phyloP scores from a whole-genome alignment of 2,797 vertebrate species.

The Fistularia tabacaria region DNA sequence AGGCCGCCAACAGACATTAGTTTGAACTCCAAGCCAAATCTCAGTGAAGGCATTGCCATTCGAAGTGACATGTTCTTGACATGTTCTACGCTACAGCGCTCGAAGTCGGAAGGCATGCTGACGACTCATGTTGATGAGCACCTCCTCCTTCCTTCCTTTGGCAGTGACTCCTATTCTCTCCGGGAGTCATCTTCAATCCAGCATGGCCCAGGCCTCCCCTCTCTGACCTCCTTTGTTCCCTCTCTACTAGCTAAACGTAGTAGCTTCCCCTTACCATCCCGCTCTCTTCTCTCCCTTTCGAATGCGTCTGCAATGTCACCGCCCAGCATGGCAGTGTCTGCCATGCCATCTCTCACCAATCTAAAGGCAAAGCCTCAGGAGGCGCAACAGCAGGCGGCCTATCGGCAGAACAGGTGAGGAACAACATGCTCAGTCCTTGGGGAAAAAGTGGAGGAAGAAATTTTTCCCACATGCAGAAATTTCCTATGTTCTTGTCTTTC shows the following conservation, averaged over 20 bases:
- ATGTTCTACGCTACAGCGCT: conserved; percentile 36
- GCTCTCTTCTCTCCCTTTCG: conserved; percentile 51
- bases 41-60: neutral
- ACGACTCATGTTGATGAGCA: conserved; percentile 30
- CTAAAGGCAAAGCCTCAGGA: conserved; percentile 72
- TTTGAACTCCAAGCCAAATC: conserved; percentile 9
- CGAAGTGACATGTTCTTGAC: neutral
- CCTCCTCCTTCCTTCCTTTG: conserved; percentile 44
- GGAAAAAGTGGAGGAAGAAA: conserved; percentile 41
- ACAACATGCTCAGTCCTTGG: conserved; percentile 37
- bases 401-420: conserved; percentile 87
- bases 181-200: conserved; percentile 43
- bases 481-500: conserved; percentile 35
- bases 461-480: conserved; percentile 29
- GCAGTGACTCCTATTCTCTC: conserved; percentile 48
- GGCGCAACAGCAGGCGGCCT: conserved; percentile 74
- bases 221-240: conserved; percentile 78
- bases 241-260: conserved; percentile 66
- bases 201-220: conserved; percentile 31
- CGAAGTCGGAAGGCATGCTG: conserved; percentile 51
- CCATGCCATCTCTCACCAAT: conserved; percentile 43
- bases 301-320: conserved; percentile 53
- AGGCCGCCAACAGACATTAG: neutral
- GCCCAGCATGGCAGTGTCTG: conserved; percentile 36
- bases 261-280: conserved; percentile 53